Evolutionary conservation across 1,140 invertebrate species (phyloP).

Genomic region (Streblospio benedicti): DNA sequence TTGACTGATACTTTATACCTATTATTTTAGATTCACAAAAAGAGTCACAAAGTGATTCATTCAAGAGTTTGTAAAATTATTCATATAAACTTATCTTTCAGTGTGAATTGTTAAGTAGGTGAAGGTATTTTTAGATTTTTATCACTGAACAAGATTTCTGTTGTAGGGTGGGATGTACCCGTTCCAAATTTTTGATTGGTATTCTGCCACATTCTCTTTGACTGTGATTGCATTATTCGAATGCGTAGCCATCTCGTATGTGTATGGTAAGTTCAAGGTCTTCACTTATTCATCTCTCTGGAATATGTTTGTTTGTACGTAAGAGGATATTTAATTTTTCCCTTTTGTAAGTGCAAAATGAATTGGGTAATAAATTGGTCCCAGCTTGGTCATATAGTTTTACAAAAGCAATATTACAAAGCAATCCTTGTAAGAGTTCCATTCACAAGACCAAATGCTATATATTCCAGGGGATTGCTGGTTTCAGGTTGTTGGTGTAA

Average conservation of each 20-base stretch:
- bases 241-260: neutral
- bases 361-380: too few relatives aligned
- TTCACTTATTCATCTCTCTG: too few relatives aligned
- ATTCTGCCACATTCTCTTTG: conserved; percentile 3
- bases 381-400: neutral
- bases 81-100: too few relatives aligned
- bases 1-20: too few relatives aligned
- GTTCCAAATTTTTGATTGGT: conserved; percentile 14
- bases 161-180: conserved; percentile 14
- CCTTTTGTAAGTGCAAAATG: too few relatives aligned
- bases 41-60: too few relatives aligned
- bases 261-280: conserved; percentile 19
- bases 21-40: too few relatives aligned
- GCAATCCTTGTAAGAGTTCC: neutral
- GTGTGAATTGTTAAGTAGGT: neutral
- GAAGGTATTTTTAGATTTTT: neutral
- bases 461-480: too few relatives aligned
- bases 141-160: neutral
- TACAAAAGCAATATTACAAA: neutral
- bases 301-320: too few relatives aligned
- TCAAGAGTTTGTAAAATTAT: too few relatives aligned
- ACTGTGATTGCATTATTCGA: conserved; percentile 5
- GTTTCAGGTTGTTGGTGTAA: too few relatives aligned
- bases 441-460: neutral
- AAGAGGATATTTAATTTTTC: too few relatives aligned